phyloP scores from a whole-genome alignment of 2,888 invertebrate genomes.

The Gerris lacustris region DNA sequence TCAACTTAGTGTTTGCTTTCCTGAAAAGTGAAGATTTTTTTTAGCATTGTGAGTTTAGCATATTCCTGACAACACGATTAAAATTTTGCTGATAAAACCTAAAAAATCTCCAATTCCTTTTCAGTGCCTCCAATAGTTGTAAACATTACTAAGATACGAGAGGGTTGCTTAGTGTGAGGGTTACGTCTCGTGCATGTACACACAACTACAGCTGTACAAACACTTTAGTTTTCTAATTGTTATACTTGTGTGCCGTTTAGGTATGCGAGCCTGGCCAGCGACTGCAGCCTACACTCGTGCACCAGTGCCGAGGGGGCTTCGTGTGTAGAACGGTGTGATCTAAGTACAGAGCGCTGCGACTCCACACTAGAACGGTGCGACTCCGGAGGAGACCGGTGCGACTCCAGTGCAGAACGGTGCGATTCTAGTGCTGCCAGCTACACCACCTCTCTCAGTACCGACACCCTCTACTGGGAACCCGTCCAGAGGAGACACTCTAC shows the following conservation, averaged over 20 bases:
- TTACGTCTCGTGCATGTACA: no score
- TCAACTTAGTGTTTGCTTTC: no score
- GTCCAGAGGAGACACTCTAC: slow-evolving; percentile 31
- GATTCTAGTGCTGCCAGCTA: slow-evolving; percentile 68
- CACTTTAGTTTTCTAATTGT: no score
- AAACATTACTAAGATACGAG: no score
- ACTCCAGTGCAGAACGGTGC: slow-evolving; percentile 41
- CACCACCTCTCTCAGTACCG: slow-evolving; percentile 73
- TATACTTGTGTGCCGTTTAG: slow-evolving; percentile 15
- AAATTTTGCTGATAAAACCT: no score
- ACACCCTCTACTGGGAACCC: slow-evolving; percentile 62
- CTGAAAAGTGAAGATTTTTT: no score
- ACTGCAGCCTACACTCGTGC: slow-evolving; percentile 71
- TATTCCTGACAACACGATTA: no score
- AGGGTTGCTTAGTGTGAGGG: no score
- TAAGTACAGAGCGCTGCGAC: slow-evolving; percentile 11
- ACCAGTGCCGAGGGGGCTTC: slow-evolving; percentile 47
- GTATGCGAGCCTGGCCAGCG: slow-evolving; percentile 47
- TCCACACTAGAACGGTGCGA: slow-evolving; percentile 10
- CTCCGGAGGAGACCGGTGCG: slow-evolving; percentile 13
- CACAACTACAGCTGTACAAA: no score
- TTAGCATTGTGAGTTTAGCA: no score
- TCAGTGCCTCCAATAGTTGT: no score
- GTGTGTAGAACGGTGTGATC: slow-evolving; percentile 21
- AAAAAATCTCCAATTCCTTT: no score